Evolutionary conservation across 2,113 vertebrate genomes (phyloP).

Genomic region (Aythya baeri): DNA sequence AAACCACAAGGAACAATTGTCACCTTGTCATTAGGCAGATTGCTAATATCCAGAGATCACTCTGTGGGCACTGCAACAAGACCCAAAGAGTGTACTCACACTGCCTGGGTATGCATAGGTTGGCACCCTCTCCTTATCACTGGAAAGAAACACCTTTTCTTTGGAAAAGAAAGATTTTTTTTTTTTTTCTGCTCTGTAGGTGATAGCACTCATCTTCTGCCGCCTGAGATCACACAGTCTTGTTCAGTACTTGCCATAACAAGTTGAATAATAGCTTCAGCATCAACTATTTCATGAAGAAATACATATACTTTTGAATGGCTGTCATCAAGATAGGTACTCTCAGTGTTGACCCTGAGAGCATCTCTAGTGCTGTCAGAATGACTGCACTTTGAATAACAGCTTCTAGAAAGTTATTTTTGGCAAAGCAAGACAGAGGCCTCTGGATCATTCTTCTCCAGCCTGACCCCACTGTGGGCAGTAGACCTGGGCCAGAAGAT

Average conservation of each 20-base stretch:
- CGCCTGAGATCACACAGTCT: not conserved
- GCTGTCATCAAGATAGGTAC: not conserved
- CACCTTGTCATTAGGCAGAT: not conserved
- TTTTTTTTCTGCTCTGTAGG: not conserved
- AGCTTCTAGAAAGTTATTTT: not conserved
- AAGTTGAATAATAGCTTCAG: not conserved
- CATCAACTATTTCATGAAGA: not conserved
- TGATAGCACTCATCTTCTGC: not conserved
- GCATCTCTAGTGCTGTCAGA: not conserved
- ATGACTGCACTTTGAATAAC: not conserved
- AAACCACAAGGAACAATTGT: not conserved
- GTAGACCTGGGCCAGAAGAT: not conserved
- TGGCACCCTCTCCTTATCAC: not conserved
- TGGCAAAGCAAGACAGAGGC: not conserved
- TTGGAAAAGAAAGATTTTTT: not conserved
- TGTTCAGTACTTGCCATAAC: not conserved
- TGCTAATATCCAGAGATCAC: not conserved
- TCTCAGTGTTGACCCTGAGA: not conserved
- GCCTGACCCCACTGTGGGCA: not conserved
- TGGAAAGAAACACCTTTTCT: not conserved
- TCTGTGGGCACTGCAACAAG: not conserved
- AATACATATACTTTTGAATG: fast-evolving
- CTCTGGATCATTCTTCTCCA: not conserved
- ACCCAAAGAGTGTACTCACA: not conserved
- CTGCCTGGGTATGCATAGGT: not conserved